Conservation (phyloP, 2,113 vertebrate genomes). For the Oreocharis arfaki region DNA sequence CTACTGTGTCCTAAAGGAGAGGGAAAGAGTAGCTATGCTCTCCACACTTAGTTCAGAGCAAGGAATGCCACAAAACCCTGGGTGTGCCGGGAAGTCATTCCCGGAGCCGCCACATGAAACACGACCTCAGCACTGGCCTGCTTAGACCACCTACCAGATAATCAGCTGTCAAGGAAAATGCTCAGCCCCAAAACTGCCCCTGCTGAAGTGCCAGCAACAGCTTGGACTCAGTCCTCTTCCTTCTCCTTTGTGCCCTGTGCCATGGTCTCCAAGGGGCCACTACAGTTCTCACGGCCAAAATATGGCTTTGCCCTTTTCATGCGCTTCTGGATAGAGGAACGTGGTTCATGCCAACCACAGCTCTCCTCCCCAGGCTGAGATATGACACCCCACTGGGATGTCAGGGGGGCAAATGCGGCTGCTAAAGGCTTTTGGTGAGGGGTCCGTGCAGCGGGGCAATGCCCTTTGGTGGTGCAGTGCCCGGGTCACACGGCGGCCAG, state of each 20-base stretch:
- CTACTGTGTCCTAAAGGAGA: not conserved
- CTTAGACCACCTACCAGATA: not conserved
- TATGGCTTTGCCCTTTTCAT: not conserved
- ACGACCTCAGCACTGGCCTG: not conserved
- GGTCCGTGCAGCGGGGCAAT: accelerated
- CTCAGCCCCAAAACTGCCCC: not conserved
- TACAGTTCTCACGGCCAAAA: accelerated
- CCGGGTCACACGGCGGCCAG: accelerated
- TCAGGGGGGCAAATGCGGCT: not conserved
- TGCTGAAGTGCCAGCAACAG: accelerated
- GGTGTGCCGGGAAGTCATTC: not conserved
- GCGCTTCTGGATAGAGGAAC: not conserved
- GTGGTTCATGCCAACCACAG: not conserved
- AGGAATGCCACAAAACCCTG: not conserved
- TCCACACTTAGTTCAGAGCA: not conserved
- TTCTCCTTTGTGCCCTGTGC: too few species aligned
- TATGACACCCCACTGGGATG: accelerated
- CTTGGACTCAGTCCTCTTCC: not conserved
- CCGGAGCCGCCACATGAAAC: not conserved
- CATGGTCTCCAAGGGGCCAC: accelerated
- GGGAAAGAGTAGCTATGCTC: not conserved
- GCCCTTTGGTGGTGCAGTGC: accelerated
- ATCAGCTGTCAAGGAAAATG: not conserved
- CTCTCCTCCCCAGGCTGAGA: not conserved
- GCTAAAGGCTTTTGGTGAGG: not conserved